These are phyloP conservation scores for Drosophila takahashii DNA, from an alignment of 1,140 invertebrate species.

Conservation along the genomic window DNA sequence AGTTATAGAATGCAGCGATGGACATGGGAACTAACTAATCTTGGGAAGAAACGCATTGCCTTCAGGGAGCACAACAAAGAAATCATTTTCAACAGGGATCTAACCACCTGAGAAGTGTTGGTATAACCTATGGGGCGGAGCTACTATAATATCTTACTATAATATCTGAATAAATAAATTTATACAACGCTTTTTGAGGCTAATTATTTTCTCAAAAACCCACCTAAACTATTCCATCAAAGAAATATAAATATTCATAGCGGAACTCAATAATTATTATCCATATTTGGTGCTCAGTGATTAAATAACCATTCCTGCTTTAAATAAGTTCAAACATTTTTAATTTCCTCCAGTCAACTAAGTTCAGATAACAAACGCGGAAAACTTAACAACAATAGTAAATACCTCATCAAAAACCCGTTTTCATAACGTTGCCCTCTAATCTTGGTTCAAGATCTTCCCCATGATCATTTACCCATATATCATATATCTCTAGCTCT, in stretches of 20 bases:
- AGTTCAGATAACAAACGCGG: not conserved
- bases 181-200: not conserved
- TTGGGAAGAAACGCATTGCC: slow-evolving; percentile 32
- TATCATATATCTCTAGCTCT: not conserved
- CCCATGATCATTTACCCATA: not conserved
- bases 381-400: not conserved
- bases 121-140: not conserved
- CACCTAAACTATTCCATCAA: not conserved
- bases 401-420: not conserved
- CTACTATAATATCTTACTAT: not conserved
- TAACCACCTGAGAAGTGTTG: slow-evolving; percentile 2
- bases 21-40: slow-evolving; percentile 30
- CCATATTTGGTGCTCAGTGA: not conserved
- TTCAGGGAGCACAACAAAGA: slow-evolving; percentile 20
- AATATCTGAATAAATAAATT: not conserved
- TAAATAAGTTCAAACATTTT: not conserved
- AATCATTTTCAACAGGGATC: slow-evolving; percentile 3
- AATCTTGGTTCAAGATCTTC: slow-evolving; percentile 5
- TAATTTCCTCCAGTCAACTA: not conserved
- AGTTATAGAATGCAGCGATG: slow-evolving; percentile 1
- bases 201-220: not conserved
- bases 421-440: not conserved
- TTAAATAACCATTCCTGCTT: not conserved
- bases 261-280: not conserved
- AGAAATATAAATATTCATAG: slow-evolving; percentile 1